Conservation (phyloP, 2,113 vertebrate genomes). For the Pelodiscus sinensis region DNA sequence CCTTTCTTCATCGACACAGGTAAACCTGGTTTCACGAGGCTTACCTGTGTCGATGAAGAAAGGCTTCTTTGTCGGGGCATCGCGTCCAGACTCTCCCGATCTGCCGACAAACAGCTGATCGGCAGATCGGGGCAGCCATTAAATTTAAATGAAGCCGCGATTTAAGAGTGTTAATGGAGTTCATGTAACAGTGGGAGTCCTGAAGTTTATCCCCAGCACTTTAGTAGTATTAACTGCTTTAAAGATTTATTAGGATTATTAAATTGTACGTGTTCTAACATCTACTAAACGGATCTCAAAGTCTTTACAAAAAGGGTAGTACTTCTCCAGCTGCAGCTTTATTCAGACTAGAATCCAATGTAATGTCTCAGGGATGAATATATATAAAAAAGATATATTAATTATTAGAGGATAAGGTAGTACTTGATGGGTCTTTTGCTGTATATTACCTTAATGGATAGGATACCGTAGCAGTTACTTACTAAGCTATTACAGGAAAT, state of each 20-base stretch:
- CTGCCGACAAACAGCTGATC: no score
- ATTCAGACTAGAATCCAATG: neutral
- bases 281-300: conserved; percentile 13
- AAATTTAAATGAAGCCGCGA: no score
- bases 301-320: neutral
- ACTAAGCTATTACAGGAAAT: neutral
- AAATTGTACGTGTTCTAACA: conserved; percentile 18
- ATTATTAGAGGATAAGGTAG: conserved; percentile 14
- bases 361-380: neutral
- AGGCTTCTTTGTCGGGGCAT: no score
- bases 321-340: conserved; percentile 1
- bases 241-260: conserved; percentile 13
- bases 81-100: no score
- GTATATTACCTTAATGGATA: neutral
- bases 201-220: neutral
- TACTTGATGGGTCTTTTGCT: neutral
- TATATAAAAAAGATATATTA: neutral
- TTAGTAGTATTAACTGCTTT: neutral
- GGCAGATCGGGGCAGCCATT: no score
- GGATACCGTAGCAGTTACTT: neutral
- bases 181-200: neutral
- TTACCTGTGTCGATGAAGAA: no score
- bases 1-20: no score
- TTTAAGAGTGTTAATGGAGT: neutral
- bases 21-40: no score